phyloP scores from a whole-genome alignment of 2,113 vertebrate species.

The Progne subis region DNA sequence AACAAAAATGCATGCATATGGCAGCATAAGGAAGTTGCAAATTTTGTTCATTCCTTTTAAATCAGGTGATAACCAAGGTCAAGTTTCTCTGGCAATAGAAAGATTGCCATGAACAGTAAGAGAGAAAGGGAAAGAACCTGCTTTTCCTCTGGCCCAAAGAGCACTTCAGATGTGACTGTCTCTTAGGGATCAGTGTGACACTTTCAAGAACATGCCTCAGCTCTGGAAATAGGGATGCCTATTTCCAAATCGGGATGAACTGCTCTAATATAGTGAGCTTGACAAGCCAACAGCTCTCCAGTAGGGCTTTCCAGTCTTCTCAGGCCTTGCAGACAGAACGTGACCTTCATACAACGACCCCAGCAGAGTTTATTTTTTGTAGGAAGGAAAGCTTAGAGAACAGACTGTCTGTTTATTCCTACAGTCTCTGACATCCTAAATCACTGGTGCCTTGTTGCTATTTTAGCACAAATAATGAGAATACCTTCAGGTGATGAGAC shows the following conservation, averaged over 20 bases:
- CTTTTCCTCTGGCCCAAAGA: neutral
- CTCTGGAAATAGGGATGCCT: neutral
- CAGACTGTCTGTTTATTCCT: neutral
- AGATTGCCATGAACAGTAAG: neutral
- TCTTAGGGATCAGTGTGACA: neutral
- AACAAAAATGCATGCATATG: neutral
- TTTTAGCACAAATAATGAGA: neutral
- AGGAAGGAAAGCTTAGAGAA: neutral
- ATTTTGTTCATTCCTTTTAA: neutral
- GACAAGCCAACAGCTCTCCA: neutral
- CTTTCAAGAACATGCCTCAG: neutral
- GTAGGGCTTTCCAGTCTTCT: neutral
- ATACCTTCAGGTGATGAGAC: neutral
- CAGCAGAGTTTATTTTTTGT: neutral
- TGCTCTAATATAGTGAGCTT: neutral
- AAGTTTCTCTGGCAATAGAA: neutral
- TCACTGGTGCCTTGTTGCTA: neutral
- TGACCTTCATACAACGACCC: neutral
- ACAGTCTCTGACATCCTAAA: neutral
- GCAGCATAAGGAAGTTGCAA: neutral
- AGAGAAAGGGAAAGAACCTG: neutral
- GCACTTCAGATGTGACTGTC: neutral
- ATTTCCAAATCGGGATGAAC: neutral
- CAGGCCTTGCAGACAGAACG: neutral
- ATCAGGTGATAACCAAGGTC: neutral